A percentile compares a stretch with the other conserved stretches of the same genome.
Conservation (phyloP, 2,113 vertebrate genomes). For the Campylomormyrus tamandua region DNA sequence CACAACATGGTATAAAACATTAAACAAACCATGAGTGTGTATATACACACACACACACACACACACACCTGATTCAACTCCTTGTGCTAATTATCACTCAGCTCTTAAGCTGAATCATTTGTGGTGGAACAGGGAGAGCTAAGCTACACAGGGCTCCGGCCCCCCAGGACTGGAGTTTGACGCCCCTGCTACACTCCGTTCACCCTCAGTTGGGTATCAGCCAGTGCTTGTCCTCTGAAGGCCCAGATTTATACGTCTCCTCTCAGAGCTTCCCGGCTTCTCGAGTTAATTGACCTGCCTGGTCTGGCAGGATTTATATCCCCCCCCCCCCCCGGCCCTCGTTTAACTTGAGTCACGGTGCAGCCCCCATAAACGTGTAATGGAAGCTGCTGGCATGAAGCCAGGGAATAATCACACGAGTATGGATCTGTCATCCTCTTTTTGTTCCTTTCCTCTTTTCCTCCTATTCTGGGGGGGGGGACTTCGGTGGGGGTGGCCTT, state of each 20-base stretch:
- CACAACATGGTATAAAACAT: not conserved
- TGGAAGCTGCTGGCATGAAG: not conserved
- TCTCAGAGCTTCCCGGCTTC: not conserved
- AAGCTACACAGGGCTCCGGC: too few species aligned
- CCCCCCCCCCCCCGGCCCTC: not conserved
- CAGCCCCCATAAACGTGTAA: not conserved
- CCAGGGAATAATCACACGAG: not conserved
- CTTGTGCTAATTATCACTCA: too few species aligned
- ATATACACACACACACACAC: not conserved
- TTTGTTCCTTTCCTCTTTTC: not conserved
- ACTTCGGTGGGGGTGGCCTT: not conserved
- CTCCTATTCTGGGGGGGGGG: not conserved
- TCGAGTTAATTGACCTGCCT: not conserved
- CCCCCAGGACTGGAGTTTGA: too few species aligned
- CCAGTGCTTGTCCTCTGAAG: not conserved
- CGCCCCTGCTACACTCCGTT: not conserved
- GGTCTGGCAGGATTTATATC: constrained; percentile 13
- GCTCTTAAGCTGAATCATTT: too few species aligned
- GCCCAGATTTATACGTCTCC: not conserved
- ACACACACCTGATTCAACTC: too few species aligned
- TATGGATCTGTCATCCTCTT: not conserved
- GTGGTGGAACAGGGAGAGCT: too few species aligned
- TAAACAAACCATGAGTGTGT: not conserved
- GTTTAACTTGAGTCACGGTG: not conserved
- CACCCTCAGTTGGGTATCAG: not conserved